Percentiles rank a stretch among this genome's conserved stretches.
Evolutionary conservation across 1,140 invertebrate genomes (phyloP).

Genomic region (Drosophila ambigua): DNA sequence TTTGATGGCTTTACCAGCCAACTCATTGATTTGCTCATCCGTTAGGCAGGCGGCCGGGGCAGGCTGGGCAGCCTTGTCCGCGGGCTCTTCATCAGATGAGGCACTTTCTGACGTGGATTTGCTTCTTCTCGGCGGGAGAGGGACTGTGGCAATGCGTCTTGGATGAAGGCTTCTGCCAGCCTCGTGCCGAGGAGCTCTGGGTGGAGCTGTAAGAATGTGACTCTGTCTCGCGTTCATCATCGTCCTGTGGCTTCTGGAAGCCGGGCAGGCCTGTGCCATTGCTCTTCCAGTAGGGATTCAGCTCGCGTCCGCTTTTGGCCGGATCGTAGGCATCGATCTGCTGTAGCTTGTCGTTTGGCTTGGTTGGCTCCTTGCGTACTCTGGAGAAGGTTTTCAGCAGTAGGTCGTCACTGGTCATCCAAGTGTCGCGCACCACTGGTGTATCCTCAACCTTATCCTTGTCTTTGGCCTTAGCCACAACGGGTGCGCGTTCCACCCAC

Average conservation of each 20-base stretch:
- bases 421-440: conserved; percentile 84
- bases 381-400: conserved; percentile 84
- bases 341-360: conserved; percentile 84
- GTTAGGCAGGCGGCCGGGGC: conserved; percentile 81
- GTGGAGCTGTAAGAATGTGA: background rate
- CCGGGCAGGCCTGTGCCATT: conserved; percentile 91
- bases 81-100: conserved; percentile 8
- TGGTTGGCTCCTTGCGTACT: conserved; percentile 84
- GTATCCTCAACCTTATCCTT: background rate
- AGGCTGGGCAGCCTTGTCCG: conserved; percentile 2
- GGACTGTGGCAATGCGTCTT: background rate
- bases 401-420: conserved; percentile 86
- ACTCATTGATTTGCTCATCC: conserved; percentile 93
- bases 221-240: conserved; percentile 13
- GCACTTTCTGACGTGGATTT: conserved; percentile 5
- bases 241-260: conserved; percentile 85
- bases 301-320: conserved; percentile 89
- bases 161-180: conserved; percentile 44
- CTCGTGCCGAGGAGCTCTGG: conserved; percentile 1
- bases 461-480: background rate
- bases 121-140: background rate
- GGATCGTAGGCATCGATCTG: conserved; percentile 88
- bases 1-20: conserved; percentile 94
- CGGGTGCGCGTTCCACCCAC: conserved; percentile 54
- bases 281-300: conserved; percentile 97